Evolutionary conservation across 2,888 invertebrate species (phyloP).

Genomic region (Peribatodes rhomboidaria): DNA sequence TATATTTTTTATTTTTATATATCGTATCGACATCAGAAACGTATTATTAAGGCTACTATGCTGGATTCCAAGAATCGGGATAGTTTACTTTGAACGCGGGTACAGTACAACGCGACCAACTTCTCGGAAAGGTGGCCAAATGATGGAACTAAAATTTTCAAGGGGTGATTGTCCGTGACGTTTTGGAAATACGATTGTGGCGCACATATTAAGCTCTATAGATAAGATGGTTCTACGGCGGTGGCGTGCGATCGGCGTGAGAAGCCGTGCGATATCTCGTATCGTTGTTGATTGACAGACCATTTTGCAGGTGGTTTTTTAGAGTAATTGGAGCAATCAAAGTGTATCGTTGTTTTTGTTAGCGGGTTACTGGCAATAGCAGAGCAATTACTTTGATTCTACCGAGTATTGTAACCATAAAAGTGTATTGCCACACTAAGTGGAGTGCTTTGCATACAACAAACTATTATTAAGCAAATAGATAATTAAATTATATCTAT

Average conservation of each 20-base stretch:
- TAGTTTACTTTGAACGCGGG: constrained; percentile 43
- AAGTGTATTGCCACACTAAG: too few species aligned
- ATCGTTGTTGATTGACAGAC: constrained; percentile 60
- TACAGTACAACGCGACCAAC: neutral
- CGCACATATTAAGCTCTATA: neutral
- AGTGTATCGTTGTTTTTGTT: constrained; percentile 31
- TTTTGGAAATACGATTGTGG: neutral
- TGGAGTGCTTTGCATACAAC: too few species aligned
- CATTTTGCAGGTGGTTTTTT: constrained; percentile 51
- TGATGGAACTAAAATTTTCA: neutral
- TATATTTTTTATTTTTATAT: constrained; percentile 49
- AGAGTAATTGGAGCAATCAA: constrained; percentile 50
- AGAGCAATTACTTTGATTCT: constrained; percentile 6
- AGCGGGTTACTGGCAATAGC: neutral
- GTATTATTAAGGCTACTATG: constrained; percentile 70
- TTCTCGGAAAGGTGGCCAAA: neutral
- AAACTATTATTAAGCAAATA: neutral
- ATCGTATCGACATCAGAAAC: constrained; percentile 58
- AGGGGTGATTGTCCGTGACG: too few species aligned
- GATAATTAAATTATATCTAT: neutral
- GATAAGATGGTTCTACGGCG: constrained; percentile 27
- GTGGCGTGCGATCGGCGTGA: constrained; percentile 66
- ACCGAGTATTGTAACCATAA: neutral
- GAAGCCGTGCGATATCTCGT: constrained; percentile 72
- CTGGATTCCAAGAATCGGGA: constrained; percentile 71